Evolutionary conservation across 2,888 invertebrate species (phyloP).

Genomic region (Mythimna pallens): DNA sequence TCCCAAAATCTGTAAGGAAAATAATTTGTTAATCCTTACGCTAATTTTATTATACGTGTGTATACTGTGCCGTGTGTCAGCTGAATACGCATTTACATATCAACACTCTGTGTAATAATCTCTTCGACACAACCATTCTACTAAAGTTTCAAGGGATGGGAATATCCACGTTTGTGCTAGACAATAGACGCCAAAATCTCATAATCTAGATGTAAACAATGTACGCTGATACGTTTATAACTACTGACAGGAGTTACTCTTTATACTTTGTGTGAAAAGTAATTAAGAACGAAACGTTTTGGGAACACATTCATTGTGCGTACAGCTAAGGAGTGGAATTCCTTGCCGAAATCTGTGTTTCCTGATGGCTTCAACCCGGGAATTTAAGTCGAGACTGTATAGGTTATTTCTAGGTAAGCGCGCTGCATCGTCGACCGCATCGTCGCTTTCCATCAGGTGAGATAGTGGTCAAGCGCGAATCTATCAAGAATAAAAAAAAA

Average conservation of each 20-base stretch:
- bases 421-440: too few species aligned
- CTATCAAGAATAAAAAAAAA: too few species aligned
- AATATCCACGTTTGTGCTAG: constrained; percentile 36
- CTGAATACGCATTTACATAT: constrained; percentile 38
- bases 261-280: not conserved
- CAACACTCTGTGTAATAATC: constrained; percentile 32
- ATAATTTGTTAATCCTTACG: not conserved
- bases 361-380: too few species aligned
- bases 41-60: constrained; percentile 7
- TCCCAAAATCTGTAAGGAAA: not conserved
- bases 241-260: constrained; percentile 18
- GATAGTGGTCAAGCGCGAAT: too few species aligned
- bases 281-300: too few species aligned
- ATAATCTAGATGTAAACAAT: constrained; percentile 64
- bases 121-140: constrained; percentile 50
- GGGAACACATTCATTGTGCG: too few species aligned
- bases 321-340: too few species aligned
- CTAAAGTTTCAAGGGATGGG: constrained; percentile 63
- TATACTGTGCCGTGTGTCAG: constrained; percentile 6
- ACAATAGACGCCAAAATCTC: constrained; percentile 60
- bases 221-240: constrained; percentile 50
- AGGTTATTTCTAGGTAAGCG: too few species aligned
- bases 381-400: too few species aligned
- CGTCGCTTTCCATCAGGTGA: too few species aligned
- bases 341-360: too few species aligned